Evolutionary conservation across 2,797 vertebrate species (phyloP).

Genomic region (Tragopan temminckii): DNA sequence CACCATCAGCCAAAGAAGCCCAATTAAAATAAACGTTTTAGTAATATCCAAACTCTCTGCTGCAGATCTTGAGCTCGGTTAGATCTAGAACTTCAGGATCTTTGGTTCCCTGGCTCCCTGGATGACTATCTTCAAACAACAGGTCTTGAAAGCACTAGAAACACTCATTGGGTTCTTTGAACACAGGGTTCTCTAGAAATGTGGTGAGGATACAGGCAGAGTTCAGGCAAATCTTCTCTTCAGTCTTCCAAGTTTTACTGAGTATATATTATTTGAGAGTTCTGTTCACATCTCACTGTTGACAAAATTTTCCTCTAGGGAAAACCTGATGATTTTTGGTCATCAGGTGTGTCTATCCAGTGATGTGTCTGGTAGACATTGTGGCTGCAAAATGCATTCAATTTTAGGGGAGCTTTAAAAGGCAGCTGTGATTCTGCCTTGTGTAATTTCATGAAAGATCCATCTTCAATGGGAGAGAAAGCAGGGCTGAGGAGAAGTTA

Average conservation of each 20-base stretch:
- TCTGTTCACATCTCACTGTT: not conserved
- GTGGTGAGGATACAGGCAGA: not conserved
- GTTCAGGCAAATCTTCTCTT: not conserved
- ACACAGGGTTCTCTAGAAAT: not conserved
- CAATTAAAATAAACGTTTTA: not conserved
- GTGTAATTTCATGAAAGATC: not conserved
- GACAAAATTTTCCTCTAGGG: not conserved
- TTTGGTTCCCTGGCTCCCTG: not conserved
- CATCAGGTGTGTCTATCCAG: not conserved
- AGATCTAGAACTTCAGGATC: not conserved
- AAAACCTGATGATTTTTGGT: not conserved
- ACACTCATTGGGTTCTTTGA: not conserved
- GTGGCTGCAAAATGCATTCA: not conserved
- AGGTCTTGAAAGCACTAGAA: not conserved
- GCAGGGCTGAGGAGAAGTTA: not conserved
- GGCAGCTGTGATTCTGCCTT: not conserved
- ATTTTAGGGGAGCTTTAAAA: not conserved
- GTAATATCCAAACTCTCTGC: not conserved
- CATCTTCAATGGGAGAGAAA: not conserved
- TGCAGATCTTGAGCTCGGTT: not conserved
- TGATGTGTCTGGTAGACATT: not conserved
- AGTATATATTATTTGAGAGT: rapidly evolving
- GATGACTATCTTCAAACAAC: not conserved
- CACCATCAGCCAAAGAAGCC: not conserved
- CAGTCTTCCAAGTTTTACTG: not conserved